phyloP scores from a whole-genome alignment of 2,113 vertebrate genomes.

The Brienomyrus brachyistius region DNA sequence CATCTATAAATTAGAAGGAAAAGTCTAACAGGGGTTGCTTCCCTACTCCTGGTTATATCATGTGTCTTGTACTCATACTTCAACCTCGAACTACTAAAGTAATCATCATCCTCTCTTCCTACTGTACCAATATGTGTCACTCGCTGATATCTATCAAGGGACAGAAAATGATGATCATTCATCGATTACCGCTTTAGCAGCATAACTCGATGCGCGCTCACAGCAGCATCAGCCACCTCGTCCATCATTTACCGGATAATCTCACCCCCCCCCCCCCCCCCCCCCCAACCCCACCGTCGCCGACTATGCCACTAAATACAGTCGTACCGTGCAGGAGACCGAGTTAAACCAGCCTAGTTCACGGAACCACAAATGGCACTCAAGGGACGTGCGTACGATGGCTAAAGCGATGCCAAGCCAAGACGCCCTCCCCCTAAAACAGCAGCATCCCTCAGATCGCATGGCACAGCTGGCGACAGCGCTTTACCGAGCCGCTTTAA shows the following conservation, averaged over 20 bases:
- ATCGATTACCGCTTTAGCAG: background rate
- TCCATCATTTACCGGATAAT: background rate
- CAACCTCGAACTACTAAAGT: background rate
- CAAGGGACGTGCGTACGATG: background rate
- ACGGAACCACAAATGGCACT: background rate
- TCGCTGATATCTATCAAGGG: background rate
- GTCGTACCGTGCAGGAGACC: background rate
- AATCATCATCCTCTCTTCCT: background rate
- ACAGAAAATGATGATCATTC: background rate
- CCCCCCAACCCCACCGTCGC: background rate
- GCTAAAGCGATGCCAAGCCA: background rate
- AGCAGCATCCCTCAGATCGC: background rate
- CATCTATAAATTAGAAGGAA: background rate
- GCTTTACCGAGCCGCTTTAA: background rate
- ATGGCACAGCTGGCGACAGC: constrained; percentile 28
- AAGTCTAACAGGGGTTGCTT: background rate
- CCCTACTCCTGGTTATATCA: background rate
- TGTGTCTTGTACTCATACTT: background rate
- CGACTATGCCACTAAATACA: background rate
- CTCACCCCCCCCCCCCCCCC: background rate
- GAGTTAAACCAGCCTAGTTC: background rate
- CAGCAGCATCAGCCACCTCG: background rate
- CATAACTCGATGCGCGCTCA: background rate
- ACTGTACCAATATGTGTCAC: background rate
- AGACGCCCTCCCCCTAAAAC: background rate